phyloP scores from a whole-genome alignment of 2,797 vertebrate genomes.

The Fratercula arctica region DNA sequence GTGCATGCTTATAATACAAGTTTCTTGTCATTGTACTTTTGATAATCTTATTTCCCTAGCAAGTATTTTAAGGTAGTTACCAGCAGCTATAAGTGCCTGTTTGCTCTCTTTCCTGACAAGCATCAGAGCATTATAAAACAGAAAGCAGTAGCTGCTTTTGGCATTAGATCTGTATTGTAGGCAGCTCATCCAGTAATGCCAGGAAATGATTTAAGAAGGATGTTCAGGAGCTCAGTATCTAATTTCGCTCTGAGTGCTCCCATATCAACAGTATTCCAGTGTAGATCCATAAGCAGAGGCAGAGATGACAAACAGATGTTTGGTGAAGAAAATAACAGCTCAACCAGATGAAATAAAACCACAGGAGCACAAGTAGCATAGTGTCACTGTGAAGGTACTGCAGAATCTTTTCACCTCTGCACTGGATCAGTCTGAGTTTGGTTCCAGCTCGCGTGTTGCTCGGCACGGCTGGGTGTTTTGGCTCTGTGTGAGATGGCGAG shows the following conservation, averaged over 20 bases:
- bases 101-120: background rate
- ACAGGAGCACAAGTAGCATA: background rate
- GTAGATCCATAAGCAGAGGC: background rate
- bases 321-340: background rate
- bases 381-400: background rate
- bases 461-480: background rate
- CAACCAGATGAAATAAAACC: background rate
- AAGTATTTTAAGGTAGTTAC: background rate
- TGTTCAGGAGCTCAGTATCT: slow-evolving; percentile 19
- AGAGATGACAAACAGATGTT: slow-evolving; percentile 38
- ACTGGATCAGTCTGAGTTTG: background rate
- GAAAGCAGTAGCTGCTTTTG: slow-evolving; percentile 26
- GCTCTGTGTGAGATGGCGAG: background rate
- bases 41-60: background rate
- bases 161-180: background rate
- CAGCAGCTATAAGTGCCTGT: background rate
- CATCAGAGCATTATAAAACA: background rate
- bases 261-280: background rate
- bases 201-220: slow-evolving; percentile 48
- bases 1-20: background rate
- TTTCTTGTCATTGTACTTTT: background rate
- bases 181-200: background rate
- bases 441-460: background rate
- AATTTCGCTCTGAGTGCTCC: slow-evolving; percentile 40
- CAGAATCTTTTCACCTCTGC: background rate